Percentiles rank a stretch among this genome's conserved stretches.
Conservation (phyloP, 2,888 invertebrate genomes). For the Thera obeliscata region DNA sequence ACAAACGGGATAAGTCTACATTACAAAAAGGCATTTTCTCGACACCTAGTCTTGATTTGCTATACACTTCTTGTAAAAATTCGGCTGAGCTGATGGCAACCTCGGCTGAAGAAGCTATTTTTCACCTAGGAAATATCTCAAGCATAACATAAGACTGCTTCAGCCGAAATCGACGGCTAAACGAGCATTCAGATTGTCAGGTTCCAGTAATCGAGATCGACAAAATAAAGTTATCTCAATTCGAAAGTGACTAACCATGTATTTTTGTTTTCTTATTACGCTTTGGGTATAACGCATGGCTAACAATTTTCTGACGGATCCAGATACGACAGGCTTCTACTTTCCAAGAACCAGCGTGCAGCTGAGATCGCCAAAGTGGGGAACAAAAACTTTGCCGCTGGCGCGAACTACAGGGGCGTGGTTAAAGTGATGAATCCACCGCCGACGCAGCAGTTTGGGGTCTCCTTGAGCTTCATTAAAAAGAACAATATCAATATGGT, state of each 20-base stretch:
- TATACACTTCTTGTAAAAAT: too few relatives aligned
- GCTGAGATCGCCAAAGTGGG: constrained; percentile 60
- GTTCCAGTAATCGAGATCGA: background rate
- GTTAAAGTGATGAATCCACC: constrained; percentile 59
- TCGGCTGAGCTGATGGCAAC: too few relatives aligned
- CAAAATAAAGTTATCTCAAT: background rate
- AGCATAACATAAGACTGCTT: too few relatives aligned
- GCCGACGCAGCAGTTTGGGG: constrained; percentile 97
- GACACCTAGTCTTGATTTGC: too few relatives aligned
- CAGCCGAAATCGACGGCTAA: too few relatives aligned
- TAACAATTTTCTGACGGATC: constrained; percentile 1
- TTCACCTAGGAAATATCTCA: too few relatives aligned
- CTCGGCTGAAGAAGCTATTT: too few relatives aligned
- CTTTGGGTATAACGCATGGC: background rate
- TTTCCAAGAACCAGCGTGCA: constrained; percentile 83
- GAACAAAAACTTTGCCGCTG: constrained; percentile 34
- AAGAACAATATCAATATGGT: constrained; percentile 90
- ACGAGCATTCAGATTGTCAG: too few relatives aligned
- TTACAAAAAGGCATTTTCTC: background rate
- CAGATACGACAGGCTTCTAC: constrained; percentile 91
- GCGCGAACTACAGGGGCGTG: constrained; percentile 38
- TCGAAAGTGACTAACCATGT: background rate
- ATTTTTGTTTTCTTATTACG: too few relatives aligned
- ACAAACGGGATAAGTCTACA: too few relatives aligned
- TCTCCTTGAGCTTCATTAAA: constrained; percentile 95